These are phyloP conservation scores for Thera obeliscata DNA, from an alignment of 2,888 invertebrate genomes.

Conservation along the genomic window DNA sequence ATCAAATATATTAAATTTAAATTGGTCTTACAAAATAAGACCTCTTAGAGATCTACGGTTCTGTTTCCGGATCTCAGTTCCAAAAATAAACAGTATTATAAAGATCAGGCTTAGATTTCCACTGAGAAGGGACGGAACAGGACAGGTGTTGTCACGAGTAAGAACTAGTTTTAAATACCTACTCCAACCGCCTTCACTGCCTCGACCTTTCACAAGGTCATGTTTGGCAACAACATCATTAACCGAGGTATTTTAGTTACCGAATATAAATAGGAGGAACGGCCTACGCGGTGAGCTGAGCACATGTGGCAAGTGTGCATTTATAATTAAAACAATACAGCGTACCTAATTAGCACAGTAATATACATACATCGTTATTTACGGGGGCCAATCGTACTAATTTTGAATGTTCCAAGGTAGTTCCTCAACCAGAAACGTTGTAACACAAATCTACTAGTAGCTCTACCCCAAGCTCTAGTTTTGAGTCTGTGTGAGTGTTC, in stretches of 20 bases:
- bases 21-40: no score
- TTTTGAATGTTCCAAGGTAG: no score
- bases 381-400: neutral
- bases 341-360: neutral
- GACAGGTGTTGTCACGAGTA: conserved; percentile 12
- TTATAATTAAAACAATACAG: neutral
- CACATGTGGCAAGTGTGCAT: conserved; percentile 16
- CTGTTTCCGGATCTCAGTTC: no score
- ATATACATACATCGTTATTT: neutral
- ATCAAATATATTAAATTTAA: no score
- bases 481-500: no score
- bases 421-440: no score
- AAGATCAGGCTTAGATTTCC: no score
- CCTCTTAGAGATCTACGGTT: no score
- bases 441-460: no score
- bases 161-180: conserved; percentile 22
- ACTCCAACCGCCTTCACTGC: conserved; percentile 21
- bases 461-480: no score
- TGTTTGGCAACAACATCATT: conserved; percentile 24
- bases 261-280: conserved; percentile 23
- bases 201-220: conserved; percentile 28
- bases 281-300: conserved; percentile 23
- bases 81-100: no score
- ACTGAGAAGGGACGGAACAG: neutral
- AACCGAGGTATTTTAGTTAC: conserved; percentile 19